Evolutionary conservation across 2,888 invertebrate genomes (phyloP), one percentile per base, ranked within the genome.

Genomic region (Drosophila formosana): DNA sequence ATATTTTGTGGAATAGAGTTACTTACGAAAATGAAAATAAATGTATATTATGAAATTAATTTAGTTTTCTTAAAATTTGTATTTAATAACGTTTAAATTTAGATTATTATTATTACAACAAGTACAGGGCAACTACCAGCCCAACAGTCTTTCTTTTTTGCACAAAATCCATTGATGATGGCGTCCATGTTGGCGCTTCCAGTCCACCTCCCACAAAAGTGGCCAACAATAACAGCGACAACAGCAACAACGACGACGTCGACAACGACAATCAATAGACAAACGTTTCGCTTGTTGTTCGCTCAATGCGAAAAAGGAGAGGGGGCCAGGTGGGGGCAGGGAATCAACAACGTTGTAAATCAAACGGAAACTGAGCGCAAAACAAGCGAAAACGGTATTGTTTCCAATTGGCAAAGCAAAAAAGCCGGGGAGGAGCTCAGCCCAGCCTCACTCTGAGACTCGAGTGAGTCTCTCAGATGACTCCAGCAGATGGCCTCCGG

Each of bases 141-240:
- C 47, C 28, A 37, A 1, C 26, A 43, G 6, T 28, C n/a, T 32
- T 8, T 18, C 0, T 7, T 11, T n/a, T 3, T 3, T 32, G 47
- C 26, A 49, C 13, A 11, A 50, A 37, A 69, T 66, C 63, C 69
- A 51, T 57, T 71, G 86, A 85, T 85, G 84, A 89, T 85, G 83
- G 88, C 89, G 88, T 85, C 89, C 84, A 84, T 84, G 89, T 85
- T 89, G 82, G 71, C 66, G 73, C 75, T 46, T 78, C 60, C 88
- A 85, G 82, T 89, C 86, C 89, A 88, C 86, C 89, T 82, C 89
- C 89, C 89, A 85, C 74, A 39, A 58, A 47, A 78, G 76, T 72
- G 80, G 82, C 66, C 88, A 80, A 67, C 82, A 84, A 68, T 53
- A 34, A 50, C 51, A 50, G 23, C 71, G 11, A 47, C 46, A 47